phyloP scores from a whole-genome alignment of 1,140 invertebrate species.

The Colletes latitarsis region DNA sequence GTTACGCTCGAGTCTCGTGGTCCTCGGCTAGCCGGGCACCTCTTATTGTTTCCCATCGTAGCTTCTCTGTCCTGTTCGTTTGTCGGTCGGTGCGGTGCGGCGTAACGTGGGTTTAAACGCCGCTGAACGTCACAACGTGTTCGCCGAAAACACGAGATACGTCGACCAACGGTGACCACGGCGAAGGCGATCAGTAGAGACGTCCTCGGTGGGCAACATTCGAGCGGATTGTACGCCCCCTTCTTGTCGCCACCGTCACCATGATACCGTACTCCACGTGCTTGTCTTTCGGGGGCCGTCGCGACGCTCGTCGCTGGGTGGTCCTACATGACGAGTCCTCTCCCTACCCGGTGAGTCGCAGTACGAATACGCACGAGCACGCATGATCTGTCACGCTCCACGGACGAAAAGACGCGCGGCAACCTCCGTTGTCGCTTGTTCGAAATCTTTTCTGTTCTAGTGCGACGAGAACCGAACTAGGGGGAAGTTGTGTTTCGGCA shows the following conservation, averaged over 20 bases:
- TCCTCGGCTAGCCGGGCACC: conserved; percentile 45
- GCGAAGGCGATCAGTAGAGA: conserved; percentile 4
- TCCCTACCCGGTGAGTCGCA: conserved; percentile 61
- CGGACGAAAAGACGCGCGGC: conserved; percentile 7
- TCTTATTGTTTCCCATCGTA: conserved; percentile 51
- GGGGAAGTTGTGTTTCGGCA: conserved; percentile 1
- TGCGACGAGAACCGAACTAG: background rate
- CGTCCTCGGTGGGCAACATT: conserved; percentile 17
- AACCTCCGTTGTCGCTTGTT: background rate
- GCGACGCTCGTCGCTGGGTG: conserved; percentile 64
- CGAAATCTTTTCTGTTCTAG: background rate
- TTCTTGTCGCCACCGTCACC: conserved; percentile 42
- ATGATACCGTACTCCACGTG: conserved; percentile 72
- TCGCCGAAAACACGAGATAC: background rate
- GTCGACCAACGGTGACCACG: background rate
- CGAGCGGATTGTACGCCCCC: conserved; percentile 38
- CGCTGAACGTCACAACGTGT: background rate
- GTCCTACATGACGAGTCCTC: conserved; percentile 56
- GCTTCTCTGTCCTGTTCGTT: conserved; percentile 21
- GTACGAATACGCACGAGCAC: conserved; percentile 49
- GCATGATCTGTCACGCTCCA: conserved; percentile 22
- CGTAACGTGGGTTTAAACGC: conserved; percentile 22
- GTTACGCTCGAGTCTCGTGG: conserved; percentile 49
- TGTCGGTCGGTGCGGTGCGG: conserved; percentile 7
- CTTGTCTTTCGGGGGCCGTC: conserved; percentile 60